Conservation (phyloP, 2,888 invertebrate species). For the Podotricha telesiphe region DNA sequence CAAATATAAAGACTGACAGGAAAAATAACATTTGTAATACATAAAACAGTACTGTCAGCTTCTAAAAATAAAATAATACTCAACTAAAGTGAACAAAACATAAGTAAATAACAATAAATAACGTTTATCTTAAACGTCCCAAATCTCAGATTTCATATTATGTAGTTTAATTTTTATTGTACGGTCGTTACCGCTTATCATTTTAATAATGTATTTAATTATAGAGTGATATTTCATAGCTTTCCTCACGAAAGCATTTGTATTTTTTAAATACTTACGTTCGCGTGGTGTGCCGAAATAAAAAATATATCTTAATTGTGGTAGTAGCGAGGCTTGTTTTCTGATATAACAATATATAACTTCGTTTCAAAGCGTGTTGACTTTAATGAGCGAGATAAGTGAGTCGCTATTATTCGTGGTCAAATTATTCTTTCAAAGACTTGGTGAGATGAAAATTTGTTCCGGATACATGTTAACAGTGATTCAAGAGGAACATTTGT, state of each 20-base stretch:
- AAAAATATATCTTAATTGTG: conserved; percentile 76
- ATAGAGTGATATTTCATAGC: conserved; percentile 47
- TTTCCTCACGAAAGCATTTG: conserved; percentile 49
- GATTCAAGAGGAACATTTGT: conserved; percentile 11
- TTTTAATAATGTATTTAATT: conserved; percentile 50
- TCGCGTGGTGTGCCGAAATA: conserved; percentile 75
- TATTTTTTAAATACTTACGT: conserved; percentile 52
- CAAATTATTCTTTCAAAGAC: conserved; percentile 34
- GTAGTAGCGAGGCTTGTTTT: conserved; percentile 70
- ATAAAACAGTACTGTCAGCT: not conserved
- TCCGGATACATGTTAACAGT: conserved; percentile 19
- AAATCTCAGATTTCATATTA: conserved; percentile 43
- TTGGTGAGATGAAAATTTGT: conserved; percentile 32
- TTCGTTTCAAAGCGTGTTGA: conserved; percentile 73
- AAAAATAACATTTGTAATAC: not conserved
- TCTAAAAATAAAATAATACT: conserved; percentile 15
- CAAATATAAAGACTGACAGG: not conserved
- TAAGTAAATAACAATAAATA: conserved; percentile 44
- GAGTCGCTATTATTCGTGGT: conserved; percentile 39
- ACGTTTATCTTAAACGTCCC: conserved; percentile 35
- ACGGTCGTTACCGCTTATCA: conserved; percentile 48
- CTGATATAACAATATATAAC: conserved; percentile 76
- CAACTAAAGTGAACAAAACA: conserved; percentile 16
- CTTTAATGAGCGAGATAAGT: conserved; percentile 73
- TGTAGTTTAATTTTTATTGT: conserved; percentile 45